Percentiles rank a stretch among this genome's conserved stretches.
These are phyloP conservation scores for Andrena flavipes DNA, from an alignment of 2,888 invertebrate genomes.

Conservation along the genomic window DNA sequence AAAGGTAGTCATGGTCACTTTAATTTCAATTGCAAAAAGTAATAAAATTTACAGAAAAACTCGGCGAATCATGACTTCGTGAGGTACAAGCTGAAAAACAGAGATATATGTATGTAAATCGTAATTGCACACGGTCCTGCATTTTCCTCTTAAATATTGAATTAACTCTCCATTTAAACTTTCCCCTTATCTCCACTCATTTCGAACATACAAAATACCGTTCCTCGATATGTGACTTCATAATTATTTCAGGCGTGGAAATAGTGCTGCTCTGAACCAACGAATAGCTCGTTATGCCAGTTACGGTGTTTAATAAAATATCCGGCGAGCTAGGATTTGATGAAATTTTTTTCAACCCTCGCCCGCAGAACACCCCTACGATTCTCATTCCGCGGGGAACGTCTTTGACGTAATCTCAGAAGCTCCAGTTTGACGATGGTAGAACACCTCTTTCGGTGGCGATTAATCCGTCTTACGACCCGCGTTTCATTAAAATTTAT, in stretches of 20 bases:
- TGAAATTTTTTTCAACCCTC: slow-evolving; percentile 22
- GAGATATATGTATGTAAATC: too few relatives aligned
- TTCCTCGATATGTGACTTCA: neutral
- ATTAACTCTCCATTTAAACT: neutral
- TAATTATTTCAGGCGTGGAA: neutral
- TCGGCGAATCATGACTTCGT: too few relatives aligned
- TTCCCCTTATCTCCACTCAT: neutral
- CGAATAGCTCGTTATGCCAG: neutral
- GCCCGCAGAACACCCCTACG: slow-evolving; percentile 27
- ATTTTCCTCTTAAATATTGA: neutral
- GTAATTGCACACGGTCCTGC: too few relatives aligned
- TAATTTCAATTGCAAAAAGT: too few relatives aligned
- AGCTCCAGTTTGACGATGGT: neutral
- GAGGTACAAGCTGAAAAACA: too few relatives aligned
- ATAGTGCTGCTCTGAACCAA: slow-evolving; percentile 1
- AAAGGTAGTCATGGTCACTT: too few relatives aligned
- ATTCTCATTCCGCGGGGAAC: neutral
- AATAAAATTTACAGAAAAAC: too few relatives aligned
- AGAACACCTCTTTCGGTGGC: neutral
- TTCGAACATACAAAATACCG: neutral
- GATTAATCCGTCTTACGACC: neutral
- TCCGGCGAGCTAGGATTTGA: slow-evolving; percentile 14
- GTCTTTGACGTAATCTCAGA: slow-evolving; percentile 24
- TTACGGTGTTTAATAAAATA: slow-evolving; percentile 44
- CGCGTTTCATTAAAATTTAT: slow-evolving; percentile 3